Evolutionary conservation across 1,140 invertebrate species (phyloP), one percentile per base, ranked within the genome.

Genomic region (Limonius californicus): DNA sequence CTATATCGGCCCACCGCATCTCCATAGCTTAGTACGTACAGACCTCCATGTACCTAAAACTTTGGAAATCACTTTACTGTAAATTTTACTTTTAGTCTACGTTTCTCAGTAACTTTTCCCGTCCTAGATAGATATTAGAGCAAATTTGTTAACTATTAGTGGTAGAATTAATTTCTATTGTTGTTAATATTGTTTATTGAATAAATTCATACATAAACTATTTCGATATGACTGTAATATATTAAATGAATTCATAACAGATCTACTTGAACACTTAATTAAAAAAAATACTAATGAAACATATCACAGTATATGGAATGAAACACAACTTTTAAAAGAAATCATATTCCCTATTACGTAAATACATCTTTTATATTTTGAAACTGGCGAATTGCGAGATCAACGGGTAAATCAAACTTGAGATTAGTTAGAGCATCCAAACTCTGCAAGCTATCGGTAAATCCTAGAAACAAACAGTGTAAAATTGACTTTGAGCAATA

Each of bases 291-390:
- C 2, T 27, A 27, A 6, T 16, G 2, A 9, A 32, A 27, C 27
- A 35, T 55, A 55, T 55, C 54, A 55, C 54, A 55, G 54, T 55
- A 53, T 8, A 55, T 55, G 21, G 54, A 55, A 55, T 8, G 47
- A 15, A 53, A 53, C 14, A 15, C 30, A 4, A 27, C n/a, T n/a
- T n/a, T n/a, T n/a, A n/a, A n/a, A n/a, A n/a, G n/a, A 27, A 55
- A 27, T 2, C 14, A 55, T 27, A 55, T 16, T 42, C 15, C 43
- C 7, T 57, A 39, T 64, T 82, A 85, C 77, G 83, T 85, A 81
- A 98, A 98, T 66, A 95, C 95, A 81, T 98, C 95, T 81, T 94
- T 95, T 70, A 99, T 98, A 79, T 97, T 97, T 76, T 96, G 92
- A 75, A 99, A 95, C 70, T 96, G 95, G 73, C 93, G 84, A 50